Percentiles rank a stretch among this genome's conserved stretches.
These are phyloP conservation scores for Pseudotriccus pelzelni DNA, from an alignment of 2,797 vertebrate species.

Conservation along the genomic window DNA sequence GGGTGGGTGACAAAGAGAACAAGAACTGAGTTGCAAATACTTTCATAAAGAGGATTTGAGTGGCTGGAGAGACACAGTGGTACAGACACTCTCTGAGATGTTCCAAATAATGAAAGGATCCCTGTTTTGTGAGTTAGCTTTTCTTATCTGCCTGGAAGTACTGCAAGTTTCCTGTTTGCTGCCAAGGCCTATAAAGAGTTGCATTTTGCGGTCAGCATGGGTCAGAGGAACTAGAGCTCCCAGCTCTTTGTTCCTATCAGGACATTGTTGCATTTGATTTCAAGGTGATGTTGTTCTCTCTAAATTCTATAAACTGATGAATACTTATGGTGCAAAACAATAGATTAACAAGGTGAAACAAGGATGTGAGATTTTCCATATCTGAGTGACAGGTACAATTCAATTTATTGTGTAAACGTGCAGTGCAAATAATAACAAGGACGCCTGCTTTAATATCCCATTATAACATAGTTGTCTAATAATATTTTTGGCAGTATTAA, in stretches of 20 bases:
- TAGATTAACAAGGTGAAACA: background rate
- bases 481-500: background rate
- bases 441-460: background rate
- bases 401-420: background rate
- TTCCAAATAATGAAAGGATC: background rate
- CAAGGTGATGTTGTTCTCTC: background rate
- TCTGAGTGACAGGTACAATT: background rate
- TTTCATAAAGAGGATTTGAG: background rate
- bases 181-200: background rate
- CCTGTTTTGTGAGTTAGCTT: background rate
- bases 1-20: background rate
- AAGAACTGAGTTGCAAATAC: background rate
- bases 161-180: background rate
- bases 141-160: conserved; percentile 7
- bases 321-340: background rate
- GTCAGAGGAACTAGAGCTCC: background rate
- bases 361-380: background rate
- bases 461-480: background rate
- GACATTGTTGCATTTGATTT: background rate
- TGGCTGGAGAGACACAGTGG: background rate
- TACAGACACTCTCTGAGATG: background rate
- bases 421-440: background rate
- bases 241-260: background rate
- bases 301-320: background rate
- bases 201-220: background rate